These are phyloP conservation scores for Brachionus koreanus DNA, from an alignment of 1,140 invertebrate genomes.

Conservation along the genomic window DNA sequence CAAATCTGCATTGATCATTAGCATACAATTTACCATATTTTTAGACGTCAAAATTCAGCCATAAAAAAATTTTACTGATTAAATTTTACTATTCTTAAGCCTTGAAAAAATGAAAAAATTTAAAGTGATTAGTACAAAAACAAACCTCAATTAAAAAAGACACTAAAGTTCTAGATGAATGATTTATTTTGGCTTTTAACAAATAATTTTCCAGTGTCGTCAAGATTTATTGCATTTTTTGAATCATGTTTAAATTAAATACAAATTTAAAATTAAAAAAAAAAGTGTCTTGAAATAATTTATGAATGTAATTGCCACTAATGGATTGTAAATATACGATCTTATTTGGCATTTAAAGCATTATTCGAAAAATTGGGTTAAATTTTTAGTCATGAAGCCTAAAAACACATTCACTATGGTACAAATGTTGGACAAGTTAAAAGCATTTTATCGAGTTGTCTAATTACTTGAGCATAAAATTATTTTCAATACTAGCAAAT, in stretches of 20 bases:
- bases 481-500: not conserved
- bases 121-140: not conserved
- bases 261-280: not conserved
- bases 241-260: not conserved
- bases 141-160: not conserved
- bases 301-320: conserved; percentile 23
- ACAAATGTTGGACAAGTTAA: not conserved
- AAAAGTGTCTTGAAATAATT: conserved; percentile 30
- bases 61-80: not conserved
- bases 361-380: not conserved
- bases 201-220: not conserved
- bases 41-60: not conserved
- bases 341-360: not conserved
- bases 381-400: not conserved
- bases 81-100: not conserved
- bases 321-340: conserved; percentile 13
- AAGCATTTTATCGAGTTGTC: not conserved
- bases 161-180: conserved; percentile 25
- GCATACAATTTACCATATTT: not conserved
- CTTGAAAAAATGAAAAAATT: not conserved
- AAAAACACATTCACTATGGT: not conserved
- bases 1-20: not conserved
- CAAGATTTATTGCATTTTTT: not conserved
- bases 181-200: not conserved
- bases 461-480: not conserved